Conservation (phyloP, 2,113 vertebrate genomes). For the Martes martes region DNA sequence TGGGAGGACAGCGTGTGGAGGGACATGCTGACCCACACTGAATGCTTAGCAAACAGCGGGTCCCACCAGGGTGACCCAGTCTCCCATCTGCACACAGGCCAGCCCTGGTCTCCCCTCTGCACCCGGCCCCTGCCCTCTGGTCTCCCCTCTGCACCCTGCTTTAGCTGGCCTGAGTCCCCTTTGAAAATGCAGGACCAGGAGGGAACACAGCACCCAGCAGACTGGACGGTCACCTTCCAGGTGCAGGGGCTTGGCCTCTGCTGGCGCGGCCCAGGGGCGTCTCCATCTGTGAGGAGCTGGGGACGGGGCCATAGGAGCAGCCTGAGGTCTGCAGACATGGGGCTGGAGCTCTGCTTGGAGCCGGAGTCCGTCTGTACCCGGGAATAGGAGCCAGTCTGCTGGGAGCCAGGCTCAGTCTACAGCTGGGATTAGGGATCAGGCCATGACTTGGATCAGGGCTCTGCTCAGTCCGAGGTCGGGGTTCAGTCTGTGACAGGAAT, state of each 20-base stretch:
- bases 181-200: neutral
- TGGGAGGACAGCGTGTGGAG: neutral
- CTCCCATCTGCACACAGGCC: fast-evolving
- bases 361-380: neutral
- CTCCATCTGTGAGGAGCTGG: no score
- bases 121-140: neutral
- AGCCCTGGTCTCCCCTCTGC: neutral
- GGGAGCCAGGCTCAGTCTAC: neutral
- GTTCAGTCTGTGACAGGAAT: neutral
- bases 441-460: neutral
- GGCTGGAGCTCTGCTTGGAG: neutral
- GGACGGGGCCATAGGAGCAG: fast-evolving
- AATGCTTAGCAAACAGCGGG: neutral
- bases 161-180: neutral
- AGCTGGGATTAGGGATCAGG: neutral
- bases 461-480: neutral
- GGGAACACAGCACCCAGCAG: no score
- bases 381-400: neutral
- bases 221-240: fast-evolving
- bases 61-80: neutral
- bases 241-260: neutral
- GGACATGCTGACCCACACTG: fast-evolving
- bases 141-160: fast-evolving
- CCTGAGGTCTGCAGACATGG: neutral
- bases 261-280: fast-evolving